Percentiles rank a stretch among this genome's conserved stretches.
Evolutionary conservation across 2,113 vertebrate genomes (phyloP).

Genomic region (Macroglossus sobrinus): DNA sequence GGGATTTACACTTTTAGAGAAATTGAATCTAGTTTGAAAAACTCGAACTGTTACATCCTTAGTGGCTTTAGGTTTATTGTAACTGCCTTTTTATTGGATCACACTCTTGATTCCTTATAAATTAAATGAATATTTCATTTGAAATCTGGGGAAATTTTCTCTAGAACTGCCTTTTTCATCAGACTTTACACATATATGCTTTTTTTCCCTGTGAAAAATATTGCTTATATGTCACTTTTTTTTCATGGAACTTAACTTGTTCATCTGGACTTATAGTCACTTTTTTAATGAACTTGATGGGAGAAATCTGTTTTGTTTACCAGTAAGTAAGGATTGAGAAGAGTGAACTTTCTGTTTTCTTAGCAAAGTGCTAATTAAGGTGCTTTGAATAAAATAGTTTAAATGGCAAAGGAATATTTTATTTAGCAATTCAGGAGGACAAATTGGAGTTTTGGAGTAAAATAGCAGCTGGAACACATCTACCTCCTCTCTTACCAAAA

Average conservation of each 20-base stretch:
- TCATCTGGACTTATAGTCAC: not conserved
- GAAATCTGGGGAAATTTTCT: not conserved
- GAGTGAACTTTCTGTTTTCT: not conserved
- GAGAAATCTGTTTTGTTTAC: not conserved
- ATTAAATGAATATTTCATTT: not conserved
- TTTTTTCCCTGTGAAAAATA: not conserved
- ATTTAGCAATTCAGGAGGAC: not conserved
- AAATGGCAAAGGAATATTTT: not conserved
- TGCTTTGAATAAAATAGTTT: not conserved
- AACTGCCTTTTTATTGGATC: not conserved
- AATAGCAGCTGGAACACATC: not conserved
- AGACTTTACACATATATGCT: not conserved
- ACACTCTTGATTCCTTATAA: not conserved
- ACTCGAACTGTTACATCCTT: not conserved
- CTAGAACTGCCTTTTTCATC: not conserved
- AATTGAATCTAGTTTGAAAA: conserved; percentile 18
- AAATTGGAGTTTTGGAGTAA: not conserved
- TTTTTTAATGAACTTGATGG: not conserved
- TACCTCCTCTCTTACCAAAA: not conserved
- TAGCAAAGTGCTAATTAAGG: not conserved
- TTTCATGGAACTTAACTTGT: not conserved
- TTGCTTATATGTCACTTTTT: not conserved
- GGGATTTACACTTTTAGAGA: not conserved
- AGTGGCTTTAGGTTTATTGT: not conserved
- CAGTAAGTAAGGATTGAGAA: not conserved